These are phyloP conservation scores for Phanerotoma sp. DNA, from an alignment of 2,888 invertebrate species.

Conservation along the genomic window DNA sequence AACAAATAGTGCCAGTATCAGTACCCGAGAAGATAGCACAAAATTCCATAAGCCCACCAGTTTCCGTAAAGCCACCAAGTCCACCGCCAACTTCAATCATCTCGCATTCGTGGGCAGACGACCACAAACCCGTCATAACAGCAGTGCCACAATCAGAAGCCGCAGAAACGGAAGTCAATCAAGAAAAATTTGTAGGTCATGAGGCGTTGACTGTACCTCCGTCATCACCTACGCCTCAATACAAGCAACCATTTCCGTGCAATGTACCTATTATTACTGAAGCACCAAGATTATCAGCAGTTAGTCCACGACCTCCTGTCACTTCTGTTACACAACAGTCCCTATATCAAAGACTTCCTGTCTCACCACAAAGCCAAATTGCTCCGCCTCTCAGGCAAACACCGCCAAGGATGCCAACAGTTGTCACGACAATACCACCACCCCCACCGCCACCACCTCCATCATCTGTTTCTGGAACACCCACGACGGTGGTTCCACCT, in stretches of 20 bases:
- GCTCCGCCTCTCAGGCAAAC: slow-evolving; percentile 46
- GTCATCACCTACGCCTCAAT: slow-evolving; percentile 33
- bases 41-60: slow-evolving; percentile 27
- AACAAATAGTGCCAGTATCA: slow-evolving; percentile 40
- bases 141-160: slow-evolving; percentile 37
- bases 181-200: slow-evolving; percentile 29
- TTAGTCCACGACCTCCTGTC: slow-evolving; percentile 40
- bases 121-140: slow-evolving; percentile 57
- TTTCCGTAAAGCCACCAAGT: slow-evolving; percentile 42
- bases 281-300: slow-evolving; percentile 39
- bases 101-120: slow-evolving; percentile 63
- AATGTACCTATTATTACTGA: slow-evolving; percentile 44
- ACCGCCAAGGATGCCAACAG: slow-evolving; percentile 45
- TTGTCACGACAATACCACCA: slow-evolving; percentile 34
- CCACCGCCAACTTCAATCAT: slow-evolving; percentile 59
- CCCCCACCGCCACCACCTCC: no score
- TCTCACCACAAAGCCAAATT: slow-evolving; percentile 50
- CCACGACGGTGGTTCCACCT: slow-evolving; percentile 34
- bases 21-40: slow-evolving; percentile 34
- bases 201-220: slow-evolving; percentile 10
- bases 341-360: slow-evolving; percentile 50
- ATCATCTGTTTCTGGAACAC: slow-evolving; percentile 31
- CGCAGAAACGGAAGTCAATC: slow-evolving; percentile 36
- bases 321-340: slow-evolving; percentile 38
- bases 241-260: slow-evolving; percentile 43